Evolutionary conservation across 2,113 vertebrate genomes (phyloP), one percentile per base, ranked within the genome.

Genomic region (Peromyscus californicus): DNA sequence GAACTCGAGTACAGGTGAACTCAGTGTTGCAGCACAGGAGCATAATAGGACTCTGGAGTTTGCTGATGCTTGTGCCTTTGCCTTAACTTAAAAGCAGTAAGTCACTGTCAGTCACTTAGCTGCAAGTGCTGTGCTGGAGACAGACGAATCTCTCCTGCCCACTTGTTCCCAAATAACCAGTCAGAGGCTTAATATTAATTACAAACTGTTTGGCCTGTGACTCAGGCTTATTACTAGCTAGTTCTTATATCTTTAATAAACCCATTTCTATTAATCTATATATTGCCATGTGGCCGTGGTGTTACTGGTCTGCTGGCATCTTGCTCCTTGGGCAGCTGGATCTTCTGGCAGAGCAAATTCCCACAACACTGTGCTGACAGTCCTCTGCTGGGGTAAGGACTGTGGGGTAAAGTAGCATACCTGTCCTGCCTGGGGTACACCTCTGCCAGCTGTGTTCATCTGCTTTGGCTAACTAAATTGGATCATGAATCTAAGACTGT

Each of bases 371-470:
- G 54, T 54, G 54, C 13, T 54, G 42, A n/a, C 42, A 3, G 9
- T 16, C 33, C 82, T 93, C 54, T 63, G 42, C 29, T 24, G 65
- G 54, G 11, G 42, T 19, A 7, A 19, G 17, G 61, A 39, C 3
- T 3, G 0, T 7, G 10, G 69, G 22, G 7, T 42, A 4, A 19
- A 74, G 33, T 51, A 33, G 24, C n/a, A 5, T 0, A 29, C 3
- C 19, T 15, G 4, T 90, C 63, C 22, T 2, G 7, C 48, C 31
- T 48, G 36, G 70, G 33, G 7, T 3, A 1, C 61, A 36, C 10
- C 10, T 61, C 33, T 31, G 36, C 74, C 33, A 31, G 31, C 75
- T 39, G 26, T 7, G 48, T n/a, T n/a, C 80, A 24, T 69, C n/a
- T 72, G 45, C 87, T 92, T 85, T 85, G 67, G 65, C 65, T 89